These are phyloP conservation scores for Coracopsis vasa DNA, from an alignment of 2,113 vertebrate species.

Conservation along the genomic window DNA sequence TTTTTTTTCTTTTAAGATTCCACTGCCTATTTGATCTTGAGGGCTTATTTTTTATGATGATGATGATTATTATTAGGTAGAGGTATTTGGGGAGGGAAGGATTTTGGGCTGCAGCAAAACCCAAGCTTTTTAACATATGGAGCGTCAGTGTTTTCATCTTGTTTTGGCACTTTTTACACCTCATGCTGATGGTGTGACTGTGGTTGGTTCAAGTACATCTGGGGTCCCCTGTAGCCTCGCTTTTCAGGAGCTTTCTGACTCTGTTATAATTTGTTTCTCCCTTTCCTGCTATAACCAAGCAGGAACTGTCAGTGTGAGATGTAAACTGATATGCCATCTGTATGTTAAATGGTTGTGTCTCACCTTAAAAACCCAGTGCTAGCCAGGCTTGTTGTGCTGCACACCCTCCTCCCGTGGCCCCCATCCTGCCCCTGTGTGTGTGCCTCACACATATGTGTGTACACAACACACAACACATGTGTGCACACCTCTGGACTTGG, in stretches of 20 bases:
- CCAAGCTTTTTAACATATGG: neutral
- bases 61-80: neutral
- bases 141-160: neutral
- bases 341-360: neutral
- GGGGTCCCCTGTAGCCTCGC: neutral
- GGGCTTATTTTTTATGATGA: constrained; percentile 1
- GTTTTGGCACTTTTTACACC: neutral
- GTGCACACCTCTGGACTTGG: neutral
- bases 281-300: neutral
- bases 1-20: constrained; percentile 29
- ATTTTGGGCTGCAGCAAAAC: neutral
- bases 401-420: neutral
- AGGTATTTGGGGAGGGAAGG: neutral
- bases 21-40: constrained; percentile 17
- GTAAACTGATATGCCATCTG: neutral
- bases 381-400: neutral
- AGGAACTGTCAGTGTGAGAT: neutral
- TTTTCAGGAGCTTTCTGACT: neutral
- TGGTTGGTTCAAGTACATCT: neutral
- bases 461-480: neutral
- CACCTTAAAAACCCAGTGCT: neutral
- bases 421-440: neutral
- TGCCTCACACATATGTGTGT: neutral
- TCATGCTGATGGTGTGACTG: neutral
- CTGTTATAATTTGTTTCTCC: neutral